Base-by-base conservation (phyloP, 2,797 vertebrate species). In the Pampus argenteus region DNA sequence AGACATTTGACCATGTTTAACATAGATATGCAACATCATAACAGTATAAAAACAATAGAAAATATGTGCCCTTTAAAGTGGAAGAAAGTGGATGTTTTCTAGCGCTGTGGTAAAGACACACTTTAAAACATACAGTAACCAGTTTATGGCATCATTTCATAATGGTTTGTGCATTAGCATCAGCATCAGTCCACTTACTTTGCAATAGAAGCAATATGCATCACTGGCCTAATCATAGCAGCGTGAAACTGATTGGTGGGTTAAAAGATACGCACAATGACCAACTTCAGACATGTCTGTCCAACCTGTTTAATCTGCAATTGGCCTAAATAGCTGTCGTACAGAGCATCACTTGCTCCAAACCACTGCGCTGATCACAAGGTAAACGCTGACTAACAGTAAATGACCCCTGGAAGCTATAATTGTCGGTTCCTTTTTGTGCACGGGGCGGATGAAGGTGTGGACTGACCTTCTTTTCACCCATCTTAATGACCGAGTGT, bases 381-480 rank as follows among this genome's bases (percentile, higher is more conserved):
- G 38, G 72, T 70, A 48, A 50, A 40, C 40, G 7, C 17, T 18
- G 73, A 78, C 52, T 64, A 65, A 65, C 52, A 73, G 74, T n/a
- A 85, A 85, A 82, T 79, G 77, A 84, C 76, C 73, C 70, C 66
- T 71, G 76, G 59, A 57, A 57, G 78, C 78, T 60, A 11, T 86
- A 69, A 89, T 78, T 83, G 77, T 65, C 22, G 1, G 62, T 38
- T 73, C 50, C 61, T 76, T 57, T 86, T 68, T 71, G 78, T 59
- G 66, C 71, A 63, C n/a, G 17, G 74, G 54, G 54, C 26, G 38
- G 84, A 76, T 60, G 64, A 64, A 86, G 71, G 79, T 67, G 82
- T 44, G 63, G 58, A 26, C 49, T 78, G 75, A 88, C 82, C 84
- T 88, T 64, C 64, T 58, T 72, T 83, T 91, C 82, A 85, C 79